A percentile compares a stretch with the other conserved stretches of the same genome.
Evolutionary conservation across 1,140 invertebrate species (phyloP).

Genomic region (Cherax quadricarinatus): DNA sequence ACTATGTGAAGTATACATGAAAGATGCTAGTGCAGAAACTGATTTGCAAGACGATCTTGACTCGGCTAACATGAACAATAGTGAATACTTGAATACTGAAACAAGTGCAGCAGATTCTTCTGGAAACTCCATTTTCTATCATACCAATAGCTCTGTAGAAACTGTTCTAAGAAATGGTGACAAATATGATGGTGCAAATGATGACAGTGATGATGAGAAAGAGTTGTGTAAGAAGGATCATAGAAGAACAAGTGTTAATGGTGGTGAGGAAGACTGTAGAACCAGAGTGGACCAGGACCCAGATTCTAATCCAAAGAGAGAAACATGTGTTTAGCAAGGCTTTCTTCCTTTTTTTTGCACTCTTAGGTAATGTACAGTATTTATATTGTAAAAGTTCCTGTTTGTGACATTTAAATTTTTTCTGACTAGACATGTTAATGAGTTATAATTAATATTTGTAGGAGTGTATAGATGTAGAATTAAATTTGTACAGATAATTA

Average conservation of each 20-base stretch:
- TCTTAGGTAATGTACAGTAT: neutral
- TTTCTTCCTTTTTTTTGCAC: neutral
- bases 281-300: neutral
- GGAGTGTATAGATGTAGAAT: slow-evolving; percentile 22
- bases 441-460: slow-evolving; percentile 20
- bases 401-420: slow-evolving; percentile 29
- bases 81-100: neutral
- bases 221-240: neutral
- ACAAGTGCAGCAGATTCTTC: slow-evolving; percentile 19
- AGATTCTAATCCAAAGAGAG: slow-evolving; percentile 61
- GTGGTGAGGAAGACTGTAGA: slow-evolving; percentile 6
- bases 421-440: neutral
- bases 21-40: neutral
- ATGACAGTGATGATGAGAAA: neutral
- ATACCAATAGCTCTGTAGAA: slow-evolving; percentile 55
- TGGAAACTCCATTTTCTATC: slow-evolving; percentile 51
- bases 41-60: neutral
- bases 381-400: slow-evolving; percentile 41
- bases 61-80: slow-evolving; percentile 9
- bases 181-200: slow-evolving; percentile 13
- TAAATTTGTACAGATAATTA: slow-evolving; percentile 40
- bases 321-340: slow-evolving; percentile 56
- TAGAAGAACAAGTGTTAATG: neutral
- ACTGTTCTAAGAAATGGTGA: slow-evolving; percentile 53
- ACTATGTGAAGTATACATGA: slow-evolving; percentile 9